phyloP scores from a whole-genome alignment of 2,888 invertebrate species.

The Drosophila planitibia region DNA sequence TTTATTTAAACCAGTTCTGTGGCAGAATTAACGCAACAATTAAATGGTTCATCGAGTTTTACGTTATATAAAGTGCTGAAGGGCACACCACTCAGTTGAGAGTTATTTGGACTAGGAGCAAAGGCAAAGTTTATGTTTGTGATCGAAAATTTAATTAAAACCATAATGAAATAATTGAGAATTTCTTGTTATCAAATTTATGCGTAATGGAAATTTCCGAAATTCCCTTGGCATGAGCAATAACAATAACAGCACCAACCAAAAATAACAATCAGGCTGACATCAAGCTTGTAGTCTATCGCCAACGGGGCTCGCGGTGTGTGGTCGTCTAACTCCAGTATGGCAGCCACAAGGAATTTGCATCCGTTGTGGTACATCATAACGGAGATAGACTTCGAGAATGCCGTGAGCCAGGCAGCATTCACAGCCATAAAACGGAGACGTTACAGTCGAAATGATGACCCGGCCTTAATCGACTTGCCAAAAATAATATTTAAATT shows the following conservation, averaged over 20 bases:
- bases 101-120: slow-evolving; percentile 10
- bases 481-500: slow-evolving; percentile 83
- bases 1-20: slow-evolving; percentile 17
- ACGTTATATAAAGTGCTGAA: slow-evolving; percentile 11
- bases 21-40: slow-evolving; percentile 17
- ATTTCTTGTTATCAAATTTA: slow-evolving; percentile 77
- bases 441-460: slow-evolving; percentile 75
- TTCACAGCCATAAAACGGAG: slow-evolving; percentile 67
- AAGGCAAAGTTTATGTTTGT: slow-evolving; percentile 51
- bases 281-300: slow-evolving; percentile 1
- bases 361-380: slow-evolving; percentile 56
- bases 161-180: slow-evolving; percentile 79
- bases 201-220: slow-evolving; percentile 68
- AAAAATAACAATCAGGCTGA: slow-evolving; percentile 55
- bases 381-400: slow-evolving; percentile 41
- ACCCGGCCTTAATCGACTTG: slow-evolving; percentile 79
- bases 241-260: slow-evolving; percentile 54
- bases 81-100: slow-evolving; percentile 12
- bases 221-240: slow-evolving; percentile 66
- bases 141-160: slow-evolving; percentile 80
- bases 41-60: slow-evolving; percentile 10
- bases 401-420: slow-evolving; percentile 28
- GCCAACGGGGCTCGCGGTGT: not conserved
- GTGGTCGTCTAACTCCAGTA: slow-evolving; percentile 7
- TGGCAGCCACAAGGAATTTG: slow-evolving; percentile 61